A percentile compares a stretch with the other conserved stretches of the same genome.
Conservation (phyloP, 2,888 invertebrate species). For the Ryuthela nishihirai region DNA sequence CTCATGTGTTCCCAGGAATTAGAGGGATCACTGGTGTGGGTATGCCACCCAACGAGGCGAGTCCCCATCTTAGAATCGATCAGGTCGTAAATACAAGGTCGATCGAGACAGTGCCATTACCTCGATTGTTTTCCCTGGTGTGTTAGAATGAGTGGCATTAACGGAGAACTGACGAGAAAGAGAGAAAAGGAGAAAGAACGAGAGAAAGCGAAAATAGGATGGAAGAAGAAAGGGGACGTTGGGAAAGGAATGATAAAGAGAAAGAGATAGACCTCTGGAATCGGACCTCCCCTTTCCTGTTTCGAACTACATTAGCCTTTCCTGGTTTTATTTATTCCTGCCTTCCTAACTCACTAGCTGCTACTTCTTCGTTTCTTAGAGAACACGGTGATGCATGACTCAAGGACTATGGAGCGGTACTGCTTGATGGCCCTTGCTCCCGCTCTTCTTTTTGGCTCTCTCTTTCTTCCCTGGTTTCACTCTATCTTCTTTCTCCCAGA, state of each 20-base stretch:
- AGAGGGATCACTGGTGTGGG: constrained; percentile 38
- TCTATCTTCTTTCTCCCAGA: constrained; percentile 5
- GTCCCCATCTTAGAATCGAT: no score
- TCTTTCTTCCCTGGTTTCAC: constrained; percentile 1
- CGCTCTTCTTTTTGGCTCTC: neutral
- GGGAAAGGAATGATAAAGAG: constrained; percentile 19
- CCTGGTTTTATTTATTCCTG: constrained; percentile 17
- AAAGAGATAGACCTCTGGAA: no score
- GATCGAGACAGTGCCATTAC: constrained; percentile 36
- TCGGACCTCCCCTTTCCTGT: constrained; percentile 21
- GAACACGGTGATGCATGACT: constrained; percentile 18
- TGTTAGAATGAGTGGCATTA: constrained; percentile 38
- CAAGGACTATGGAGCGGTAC: no score
- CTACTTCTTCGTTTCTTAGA: constrained; percentile 3
- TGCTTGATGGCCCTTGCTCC: neutral
- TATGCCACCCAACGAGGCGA: no score
- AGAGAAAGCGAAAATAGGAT: constrained; percentile 14
- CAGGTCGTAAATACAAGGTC: constrained; percentile 35
- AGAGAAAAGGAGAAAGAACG: neutral
- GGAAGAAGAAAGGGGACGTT: constrained; percentile 8
- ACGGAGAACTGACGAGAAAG: constrained; percentile 5
- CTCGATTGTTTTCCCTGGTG: constrained; percentile 36
- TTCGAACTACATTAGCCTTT: constrained; percentile 20
- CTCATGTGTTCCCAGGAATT: constrained; percentile 38
- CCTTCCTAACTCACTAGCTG: constrained; percentile 3